phyloP scores from a whole-genome alignment of 2,113 vertebrate species.

The Microcebus lehilahytsara region DNA sequence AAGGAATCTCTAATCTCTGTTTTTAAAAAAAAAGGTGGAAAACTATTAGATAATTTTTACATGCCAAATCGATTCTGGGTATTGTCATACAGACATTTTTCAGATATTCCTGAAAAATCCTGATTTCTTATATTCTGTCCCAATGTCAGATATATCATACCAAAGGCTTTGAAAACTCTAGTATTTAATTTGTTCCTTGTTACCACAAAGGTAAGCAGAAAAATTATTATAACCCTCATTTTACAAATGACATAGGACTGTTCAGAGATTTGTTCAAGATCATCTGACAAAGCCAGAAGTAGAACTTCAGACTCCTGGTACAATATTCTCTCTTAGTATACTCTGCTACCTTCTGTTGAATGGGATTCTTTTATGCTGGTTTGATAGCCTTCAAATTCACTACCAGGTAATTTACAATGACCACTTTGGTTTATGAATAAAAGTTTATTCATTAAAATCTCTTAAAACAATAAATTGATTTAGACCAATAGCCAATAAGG shows the following conservation, averaged over 20 bases:
- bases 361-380: neutral
- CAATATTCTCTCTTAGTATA: neutral
- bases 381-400: conserved; percentile 29
- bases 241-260: neutral
- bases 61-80: neutral
- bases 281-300: conserved; percentile 13
- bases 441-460: conserved; percentile 60
- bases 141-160: neutral
- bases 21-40: neutral
- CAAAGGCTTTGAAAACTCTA: conserved; percentile 19
- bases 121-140: neutral
- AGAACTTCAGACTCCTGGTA: neutral
- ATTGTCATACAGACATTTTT: conserved; percentile 19
- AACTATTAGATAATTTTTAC: conserved; percentile 1
- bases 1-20: neutral
- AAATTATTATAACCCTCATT: conserved; percentile 11
- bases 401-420: conserved; percentile 44
- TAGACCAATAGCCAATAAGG: neutral
- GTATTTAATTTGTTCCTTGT: conserved; percentile 26
- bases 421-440: conserved; percentile 41
- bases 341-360: neutral
- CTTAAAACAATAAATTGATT: conserved; percentile 30
- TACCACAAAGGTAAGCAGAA: conserved; percentile 28
- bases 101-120: conserved; percentile 27
- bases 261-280: conserved; percentile 25